phyloP scores from a whole-genome alignment of 2,113 vertebrate species.

The crab-eating macaque (Macaca fascicularis) region T2T-MFA8v1.1 NC_088378.1:133453501-133454000 shows the following conservation, averaged over 20 bases:
- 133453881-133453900: neutral
- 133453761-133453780: slow-evolving; percentile 59
- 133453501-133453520: neutral
- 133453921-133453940: neutral
- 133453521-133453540: accelerated
- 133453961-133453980: neutral
- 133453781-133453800: slow-evolving; percentile 45
- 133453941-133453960: neutral
- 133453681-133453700: slow-evolving; percentile 25
- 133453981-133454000: neutral
- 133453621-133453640: neutral
- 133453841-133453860: neutral
- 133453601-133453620: neutral
- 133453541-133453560: neutral
- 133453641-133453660: neutral
- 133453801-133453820: slow-evolving; percentile 45
- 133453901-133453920: neutral
- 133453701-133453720: slow-evolving; percentile 28
- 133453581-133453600: neutral
- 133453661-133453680: neutral
- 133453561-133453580: neutral
- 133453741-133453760: slow-evolving; percentile 7
- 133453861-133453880: neutral
- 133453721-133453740: slow-evolving; percentile 40
- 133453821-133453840: neutral